A percentile compares a stretch with the other conserved stretches of the same genome.
Conservation (phyloP, 1,140 invertebrate genomes). For the Leptonema lineaticorne region DNA sequence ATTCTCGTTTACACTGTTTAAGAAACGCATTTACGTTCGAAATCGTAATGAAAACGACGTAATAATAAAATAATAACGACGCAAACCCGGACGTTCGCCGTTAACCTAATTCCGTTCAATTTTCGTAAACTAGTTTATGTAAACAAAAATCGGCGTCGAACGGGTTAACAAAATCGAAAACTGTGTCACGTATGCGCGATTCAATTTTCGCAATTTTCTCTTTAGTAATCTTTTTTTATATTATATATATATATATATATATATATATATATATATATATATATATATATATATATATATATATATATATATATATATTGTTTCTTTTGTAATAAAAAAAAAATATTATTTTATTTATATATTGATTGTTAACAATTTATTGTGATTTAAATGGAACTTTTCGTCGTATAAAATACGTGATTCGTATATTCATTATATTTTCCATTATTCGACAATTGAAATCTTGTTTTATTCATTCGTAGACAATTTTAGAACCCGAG, state of each 20-base stretch:
- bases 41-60: background rate
- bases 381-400: no score
- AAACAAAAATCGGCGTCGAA: background rate
- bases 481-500: no score
- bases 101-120: background rate
- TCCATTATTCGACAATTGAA: no score
- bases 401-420: no score
- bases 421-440: no score
- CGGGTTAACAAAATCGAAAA: conserved; percentile 1
- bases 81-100: background rate
- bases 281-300: no score
- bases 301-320: no score
- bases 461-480: no score
- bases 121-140: background rate
- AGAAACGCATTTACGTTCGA: background rate
- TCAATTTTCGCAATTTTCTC: conserved; percentile 5
- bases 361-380: no score
- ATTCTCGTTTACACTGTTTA: background rate
- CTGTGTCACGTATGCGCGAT: conserved; percentile 5
- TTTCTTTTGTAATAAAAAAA: no score
- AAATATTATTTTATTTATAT: no score
- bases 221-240: background rate
- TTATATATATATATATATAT: background rate
- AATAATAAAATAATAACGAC: background rate
- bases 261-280: no score